These are phyloP conservation scores for Mormoops blainvillei DNA, from an alignment of 2,113 vertebrate genomes.

Conservation along the genomic window DNA sequence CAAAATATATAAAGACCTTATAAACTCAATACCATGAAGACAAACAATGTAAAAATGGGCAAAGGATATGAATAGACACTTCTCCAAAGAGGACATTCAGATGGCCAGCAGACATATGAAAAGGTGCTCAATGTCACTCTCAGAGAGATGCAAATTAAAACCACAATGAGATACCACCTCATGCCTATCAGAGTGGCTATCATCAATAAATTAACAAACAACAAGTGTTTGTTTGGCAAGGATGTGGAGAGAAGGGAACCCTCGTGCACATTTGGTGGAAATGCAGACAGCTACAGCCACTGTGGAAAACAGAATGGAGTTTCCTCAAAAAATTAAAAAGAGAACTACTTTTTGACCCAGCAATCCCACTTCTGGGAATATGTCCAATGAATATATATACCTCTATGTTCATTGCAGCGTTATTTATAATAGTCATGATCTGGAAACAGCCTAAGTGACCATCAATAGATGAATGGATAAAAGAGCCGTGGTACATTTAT, in stretches of 20 bases:
- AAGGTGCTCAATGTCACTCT: not conserved
- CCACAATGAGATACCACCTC: not conserved
- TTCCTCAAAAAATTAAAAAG: not conserved
- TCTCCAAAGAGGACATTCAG: not conserved
- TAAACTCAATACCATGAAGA: not conserved
- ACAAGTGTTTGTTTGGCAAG: not conserved
- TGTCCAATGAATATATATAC: not conserved
- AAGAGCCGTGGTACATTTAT: not conserved
- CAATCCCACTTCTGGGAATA: not conserved
- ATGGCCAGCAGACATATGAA: not conserved
- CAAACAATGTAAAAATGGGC: not conserved
- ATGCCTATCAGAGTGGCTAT: not conserved
- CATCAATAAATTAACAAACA: not conserved
- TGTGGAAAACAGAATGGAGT: not conserved
- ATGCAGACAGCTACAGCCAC: not conserved
- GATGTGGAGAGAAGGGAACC: not conserved
- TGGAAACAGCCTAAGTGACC: not conserved
- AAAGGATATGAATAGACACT: not conserved
- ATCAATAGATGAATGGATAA: not conserved
- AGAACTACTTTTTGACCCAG: not conserved
- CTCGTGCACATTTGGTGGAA: not conserved
- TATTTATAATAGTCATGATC: not conserved
- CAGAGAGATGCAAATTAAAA: not conserved
- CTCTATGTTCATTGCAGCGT: not conserved
- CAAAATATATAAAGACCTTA: not conserved